Conservation (phyloP, 2,888 invertebrate species). For the Lymantria dispar region DNA sequence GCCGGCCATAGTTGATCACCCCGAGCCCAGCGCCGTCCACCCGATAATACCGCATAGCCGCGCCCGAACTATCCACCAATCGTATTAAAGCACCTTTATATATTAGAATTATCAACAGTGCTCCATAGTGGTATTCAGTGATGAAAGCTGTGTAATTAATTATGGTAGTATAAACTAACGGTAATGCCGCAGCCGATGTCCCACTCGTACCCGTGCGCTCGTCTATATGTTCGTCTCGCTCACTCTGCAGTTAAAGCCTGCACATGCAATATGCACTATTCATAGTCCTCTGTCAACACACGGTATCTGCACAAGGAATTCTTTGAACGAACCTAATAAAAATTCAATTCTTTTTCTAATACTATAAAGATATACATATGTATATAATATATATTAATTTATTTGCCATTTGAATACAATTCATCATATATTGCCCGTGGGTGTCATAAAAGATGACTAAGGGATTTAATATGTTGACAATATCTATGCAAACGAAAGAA, state of each 20-base stretch:
- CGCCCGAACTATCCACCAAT: constrained; percentile 5
- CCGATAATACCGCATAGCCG: constrained; percentile 19
- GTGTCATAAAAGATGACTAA: too few species aligned
- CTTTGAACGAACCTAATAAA: constrained; percentile 3
- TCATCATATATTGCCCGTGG: too few species aligned
- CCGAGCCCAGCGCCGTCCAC: constrained; percentile 24
- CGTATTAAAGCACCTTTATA: constrained; percentile 14
- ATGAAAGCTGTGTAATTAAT: constrained; percentile 26
- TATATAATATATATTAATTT: not conserved
- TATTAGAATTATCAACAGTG: constrained; percentile 29
- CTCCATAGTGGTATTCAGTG: constrained; percentile 30
- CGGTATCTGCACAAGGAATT: constrained; percentile 24
- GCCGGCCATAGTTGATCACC: constrained; percentile 36
- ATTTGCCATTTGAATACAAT: not conserved
- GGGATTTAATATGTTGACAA: too few species aligned
- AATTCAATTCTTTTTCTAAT: not conserved
- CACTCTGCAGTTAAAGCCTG: constrained; percentile 51
- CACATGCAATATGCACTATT: constrained; percentile 54
- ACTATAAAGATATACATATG: not conserved
- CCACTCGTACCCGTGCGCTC: constrained; percentile 47
- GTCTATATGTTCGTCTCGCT: constrained; percentile 46
- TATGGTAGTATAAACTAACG: constrained; percentile 27
- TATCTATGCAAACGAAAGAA: too few species aligned
- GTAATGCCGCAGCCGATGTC: constrained; percentile 63
- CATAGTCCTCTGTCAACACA: constrained; percentile 21